Conservation (phyloP, 2,797 vertebrate species). For the Todus mexicanus region DNA sequence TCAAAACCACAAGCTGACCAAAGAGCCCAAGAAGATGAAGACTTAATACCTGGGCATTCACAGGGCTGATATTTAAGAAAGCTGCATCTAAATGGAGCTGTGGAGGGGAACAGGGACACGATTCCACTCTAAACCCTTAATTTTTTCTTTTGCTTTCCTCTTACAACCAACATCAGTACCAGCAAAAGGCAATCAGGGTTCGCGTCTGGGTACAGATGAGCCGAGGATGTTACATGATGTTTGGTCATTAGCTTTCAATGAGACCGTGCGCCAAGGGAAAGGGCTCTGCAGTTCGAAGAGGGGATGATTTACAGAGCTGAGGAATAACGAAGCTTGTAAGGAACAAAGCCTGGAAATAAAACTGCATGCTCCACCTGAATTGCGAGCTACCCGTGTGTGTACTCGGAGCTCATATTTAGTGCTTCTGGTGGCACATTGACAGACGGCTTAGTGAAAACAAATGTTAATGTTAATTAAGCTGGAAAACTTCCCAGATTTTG, state of each 20-base stretch:
- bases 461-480: constrained; percentile 64
- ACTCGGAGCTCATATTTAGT: constrained; percentile 27
- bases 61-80: neutral
- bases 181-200: neutral
- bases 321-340: constrained; percentile 30
- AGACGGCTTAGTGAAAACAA: constrained; percentile 66
- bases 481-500: constrained; percentile 66
- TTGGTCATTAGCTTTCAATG: constrained; percentile 30
- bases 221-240: neutral
- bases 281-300: neutral
- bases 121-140: neutral
- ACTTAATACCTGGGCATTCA: neutral
- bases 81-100: neutral
- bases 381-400: neutral
- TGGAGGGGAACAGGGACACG: neutral
- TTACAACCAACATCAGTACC: neutral
- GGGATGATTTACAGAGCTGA: constrained; percentile 3
- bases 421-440: constrained; percentile 52
- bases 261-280: neutral
- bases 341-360: constrained; percentile 34
- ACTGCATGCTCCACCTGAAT: constrained; percentile 33
- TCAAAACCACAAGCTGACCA: neutral
- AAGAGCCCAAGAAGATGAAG: neutral
- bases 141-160: neutral
- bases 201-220: neutral